These are phyloP conservation scores for Catharus bicknelli DNA, from an alignment of 2,113 vertebrate genomes.

Conservation along the genomic window DNA sequence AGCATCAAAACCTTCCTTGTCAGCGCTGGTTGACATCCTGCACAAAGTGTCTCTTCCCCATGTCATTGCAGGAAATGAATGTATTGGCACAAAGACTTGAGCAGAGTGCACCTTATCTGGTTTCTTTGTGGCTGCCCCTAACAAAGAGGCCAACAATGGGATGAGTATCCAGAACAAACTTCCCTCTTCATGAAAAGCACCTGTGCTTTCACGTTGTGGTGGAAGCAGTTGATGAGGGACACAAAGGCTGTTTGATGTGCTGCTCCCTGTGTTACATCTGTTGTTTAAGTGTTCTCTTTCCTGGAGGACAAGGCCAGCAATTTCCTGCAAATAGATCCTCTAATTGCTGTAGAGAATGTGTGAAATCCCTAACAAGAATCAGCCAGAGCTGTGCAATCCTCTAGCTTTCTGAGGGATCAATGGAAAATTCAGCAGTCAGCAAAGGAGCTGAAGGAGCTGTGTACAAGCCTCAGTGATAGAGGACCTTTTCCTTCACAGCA, in stretches of 20 bases:
- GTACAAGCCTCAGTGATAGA: not conserved
- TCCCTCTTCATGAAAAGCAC: not conserved
- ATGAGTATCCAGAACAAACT: not conserved
- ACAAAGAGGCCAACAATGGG: not conserved
- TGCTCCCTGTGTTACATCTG: not conserved
- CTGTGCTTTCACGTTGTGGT: not conserved
- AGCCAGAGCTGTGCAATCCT: not conserved
- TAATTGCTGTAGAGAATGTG: not conserved
- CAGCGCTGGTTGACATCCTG: not conserved
- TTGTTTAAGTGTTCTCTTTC: slow-evolving; percentile 1
- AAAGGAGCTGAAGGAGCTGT: not conserved
- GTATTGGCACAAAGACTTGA: not conserved
- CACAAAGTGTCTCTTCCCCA: not conserved
- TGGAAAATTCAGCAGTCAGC: not conserved
- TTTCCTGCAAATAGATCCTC: slow-evolving; percentile 1
- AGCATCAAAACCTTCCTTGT: not conserved
- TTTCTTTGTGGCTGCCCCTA: not conserved
- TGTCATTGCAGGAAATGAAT: not conserved
- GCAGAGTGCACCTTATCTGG: not conserved
- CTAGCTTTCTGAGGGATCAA: not conserved
- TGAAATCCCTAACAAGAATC: not conserved
- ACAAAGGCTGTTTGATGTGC: not conserved
- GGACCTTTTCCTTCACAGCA: not conserved
- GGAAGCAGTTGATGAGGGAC: not conserved
- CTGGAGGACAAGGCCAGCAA: not conserved